Conservation (phyloP, 1,140 invertebrate species). For the Arctopsyche grandis region DNA sequence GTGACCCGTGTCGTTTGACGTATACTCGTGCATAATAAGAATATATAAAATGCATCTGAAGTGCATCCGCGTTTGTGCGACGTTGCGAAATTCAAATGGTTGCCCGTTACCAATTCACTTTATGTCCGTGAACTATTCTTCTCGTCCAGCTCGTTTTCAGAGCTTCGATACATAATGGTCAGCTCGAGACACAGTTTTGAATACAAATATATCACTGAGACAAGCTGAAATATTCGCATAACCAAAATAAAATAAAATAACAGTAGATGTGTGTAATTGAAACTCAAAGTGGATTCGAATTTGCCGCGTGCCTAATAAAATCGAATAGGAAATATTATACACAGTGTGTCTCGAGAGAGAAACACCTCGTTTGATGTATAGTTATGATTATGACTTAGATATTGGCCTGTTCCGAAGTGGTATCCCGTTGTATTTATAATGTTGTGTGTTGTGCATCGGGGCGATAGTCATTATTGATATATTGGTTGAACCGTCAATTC, state of each 20-base stretch:
- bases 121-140: conserved; percentile 40
- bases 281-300: too few relatives aligned
- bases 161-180: neutral
- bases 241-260: too few relatives aligned
- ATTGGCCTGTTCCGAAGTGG: neutral
- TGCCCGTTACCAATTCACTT: conserved; percentile 37
- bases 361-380: conserved; percentile 7
- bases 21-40: too few relatives aligned
- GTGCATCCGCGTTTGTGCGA: conserved; percentile 32
- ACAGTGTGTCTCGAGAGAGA: too few relatives aligned
- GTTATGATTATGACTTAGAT: neutral
- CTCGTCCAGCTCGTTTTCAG: conserved; percentile 23
- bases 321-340: too few relatives aligned
- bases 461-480: conserved; percentile 35
- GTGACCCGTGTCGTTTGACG: neutral
- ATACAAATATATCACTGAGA: neutral
- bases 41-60: conserved; percentile 33
- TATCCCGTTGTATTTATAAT: neutral
- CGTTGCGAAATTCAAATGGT: conserved; percentile 45
- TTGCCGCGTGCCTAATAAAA: too few relatives aligned
- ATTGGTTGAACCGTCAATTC: conserved; percentile 29
- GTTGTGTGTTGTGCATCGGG: neutral
- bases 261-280: too few relatives aligned
- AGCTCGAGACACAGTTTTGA: neutral
- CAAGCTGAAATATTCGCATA: neutral